These are phyloP conservation scores for Campoletis sonorensis DNA, from an alignment of 1,140 invertebrate species.

Conservation along the genomic window DNA sequence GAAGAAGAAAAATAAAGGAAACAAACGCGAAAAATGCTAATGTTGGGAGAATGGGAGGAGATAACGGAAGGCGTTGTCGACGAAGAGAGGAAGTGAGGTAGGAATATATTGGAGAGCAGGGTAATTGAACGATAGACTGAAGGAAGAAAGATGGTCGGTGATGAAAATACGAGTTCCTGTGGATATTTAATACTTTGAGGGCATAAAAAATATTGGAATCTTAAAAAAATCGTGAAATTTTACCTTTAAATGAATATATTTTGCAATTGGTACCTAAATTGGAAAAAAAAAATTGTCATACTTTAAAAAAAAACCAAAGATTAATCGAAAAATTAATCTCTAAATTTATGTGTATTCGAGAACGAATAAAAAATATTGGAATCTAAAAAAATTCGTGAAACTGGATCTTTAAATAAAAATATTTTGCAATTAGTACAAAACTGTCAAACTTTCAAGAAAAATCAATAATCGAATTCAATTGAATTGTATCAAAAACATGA, in stretches of 20 bases:
- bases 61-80: conserved; percentile 23
- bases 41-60: conserved; percentile 13
- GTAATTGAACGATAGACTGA: conserved; percentile 8
- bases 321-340: too few species aligned
- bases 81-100: conserved; percentile 7
- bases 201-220: not conserved
- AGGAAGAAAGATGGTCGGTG: not conserved
- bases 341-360: too few species aligned
- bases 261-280: too few species aligned
- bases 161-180: not conserved
- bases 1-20: not conserved
- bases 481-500: too few species aligned
- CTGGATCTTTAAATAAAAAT: too few species aligned
- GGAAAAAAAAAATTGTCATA: too few species aligned
- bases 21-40: conserved; percentile 17
- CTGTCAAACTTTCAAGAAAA: too few species aligned
- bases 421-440: too few species aligned
- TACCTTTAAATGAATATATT: too few species aligned
- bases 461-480: not conserved
- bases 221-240: not conserved
- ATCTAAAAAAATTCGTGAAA: too few species aligned
- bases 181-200: not conserved
- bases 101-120: not conserved
- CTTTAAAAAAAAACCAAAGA: too few species aligned
- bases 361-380: too few species aligned